phyloP scores from a whole-genome alignment of 2,797 vertebrate species.

The Sciaenops ocellatus region DNA sequence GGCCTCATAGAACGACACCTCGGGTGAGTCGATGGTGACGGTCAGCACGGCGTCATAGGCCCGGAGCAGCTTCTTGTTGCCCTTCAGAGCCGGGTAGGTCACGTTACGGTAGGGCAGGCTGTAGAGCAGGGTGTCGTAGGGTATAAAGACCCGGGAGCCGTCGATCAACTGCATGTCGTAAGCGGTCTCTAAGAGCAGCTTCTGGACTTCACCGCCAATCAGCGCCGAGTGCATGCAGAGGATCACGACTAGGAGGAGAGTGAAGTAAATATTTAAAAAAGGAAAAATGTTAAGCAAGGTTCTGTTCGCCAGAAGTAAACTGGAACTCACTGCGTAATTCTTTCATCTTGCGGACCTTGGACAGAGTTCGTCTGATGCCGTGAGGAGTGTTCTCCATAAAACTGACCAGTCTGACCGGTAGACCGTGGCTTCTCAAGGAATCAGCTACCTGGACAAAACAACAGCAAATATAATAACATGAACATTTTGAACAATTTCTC shows the following conservation, averaged over 20 bases:
- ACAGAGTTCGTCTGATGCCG: constrained; percentile 82
- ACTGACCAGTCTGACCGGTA: constrained; percentile 87
- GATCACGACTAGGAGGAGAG: constrained; percentile 80
- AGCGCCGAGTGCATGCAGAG: constrained; percentile 90
- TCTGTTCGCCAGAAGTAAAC: not conserved
- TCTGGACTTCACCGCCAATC: constrained; percentile 83
- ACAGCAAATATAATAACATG: not conserved
- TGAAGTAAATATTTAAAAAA: too few species aligned
- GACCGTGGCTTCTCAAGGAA: constrained; percentile 84
- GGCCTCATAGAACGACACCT: constrained; percentile 82
- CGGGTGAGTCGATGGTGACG: constrained; percentile 84
- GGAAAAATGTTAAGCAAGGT: not conserved
- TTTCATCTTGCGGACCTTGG: constrained; percentile 81
- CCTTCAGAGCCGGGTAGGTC: constrained; percentile 75
- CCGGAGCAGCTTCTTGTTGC: constrained; percentile 81
- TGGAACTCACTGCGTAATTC: constrained; percentile 86
- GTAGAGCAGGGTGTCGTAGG: constrained; percentile 88
- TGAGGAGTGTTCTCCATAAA: constrained; percentile 83
- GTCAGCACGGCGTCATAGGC: constrained; percentile 89
- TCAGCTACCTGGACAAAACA: constrained; percentile 80
- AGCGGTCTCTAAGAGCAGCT: constrained; percentile 84
- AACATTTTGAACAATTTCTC: too few species aligned
- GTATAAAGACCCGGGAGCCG: constrained; percentile 86
- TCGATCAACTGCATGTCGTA: constrained; percentile 87
- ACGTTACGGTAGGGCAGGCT: constrained; percentile 85